Conservation (phyloP, 2,888 invertebrate genomes). For the Stictocephala bisonia region DNA sequence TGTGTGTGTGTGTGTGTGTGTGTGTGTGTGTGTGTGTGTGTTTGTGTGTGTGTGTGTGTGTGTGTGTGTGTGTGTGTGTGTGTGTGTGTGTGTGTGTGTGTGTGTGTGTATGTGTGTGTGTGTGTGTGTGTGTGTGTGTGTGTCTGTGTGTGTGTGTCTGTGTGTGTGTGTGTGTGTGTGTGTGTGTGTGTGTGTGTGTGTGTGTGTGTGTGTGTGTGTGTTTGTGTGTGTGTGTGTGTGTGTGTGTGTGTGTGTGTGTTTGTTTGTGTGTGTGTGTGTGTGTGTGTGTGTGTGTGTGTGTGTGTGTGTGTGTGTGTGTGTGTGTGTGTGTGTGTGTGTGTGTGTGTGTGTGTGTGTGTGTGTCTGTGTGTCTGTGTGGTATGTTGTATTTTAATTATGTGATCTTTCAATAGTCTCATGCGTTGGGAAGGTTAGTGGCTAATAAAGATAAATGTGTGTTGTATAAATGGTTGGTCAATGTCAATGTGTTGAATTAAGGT, state of each 20-base stretch:
- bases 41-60: constrained; percentile 1
- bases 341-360: constrained; percentile 8
- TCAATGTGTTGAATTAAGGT: too few species aligned
- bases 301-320: constrained; percentile 13
- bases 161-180: constrained; percentile 6
- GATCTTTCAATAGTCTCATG: too few species aligned
- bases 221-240: too few species aligned
- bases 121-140: constrained; percentile 5
- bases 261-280: too few species aligned
- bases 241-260: too few species aligned
- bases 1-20: constrained; percentile 2
- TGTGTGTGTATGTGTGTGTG: background rate
- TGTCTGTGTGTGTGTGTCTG: constrained; percentile 1
- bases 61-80: constrained; percentile 12
- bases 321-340: constrained; percentile 13
- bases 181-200: constrained; percentile 13
- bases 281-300: background rate
- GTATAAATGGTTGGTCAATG: too few species aligned
- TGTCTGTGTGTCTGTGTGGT: background rate
- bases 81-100: constrained; percentile 13
- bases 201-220: too few species aligned
- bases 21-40: background rate
- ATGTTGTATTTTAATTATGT: background rate
- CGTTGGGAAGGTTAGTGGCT: too few species aligned
- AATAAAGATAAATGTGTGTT: too few species aligned